Evolutionary conservation across 1,140 invertebrate genomes (phyloP).

Genomic region (Vollenhovia emeryi): DNA sequence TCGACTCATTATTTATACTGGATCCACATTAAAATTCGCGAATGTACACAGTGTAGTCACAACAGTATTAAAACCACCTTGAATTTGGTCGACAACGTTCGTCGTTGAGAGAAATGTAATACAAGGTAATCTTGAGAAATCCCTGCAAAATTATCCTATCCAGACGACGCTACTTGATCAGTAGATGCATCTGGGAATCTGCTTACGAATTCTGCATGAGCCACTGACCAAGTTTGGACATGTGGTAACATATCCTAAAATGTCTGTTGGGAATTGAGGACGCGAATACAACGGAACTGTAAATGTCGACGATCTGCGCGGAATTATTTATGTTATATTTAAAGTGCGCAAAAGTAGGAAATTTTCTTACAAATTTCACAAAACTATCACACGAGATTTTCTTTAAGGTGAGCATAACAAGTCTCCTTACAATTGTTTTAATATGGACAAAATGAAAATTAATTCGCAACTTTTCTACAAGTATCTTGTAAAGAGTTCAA

Average conservation of each 20-base stretch:
- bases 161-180: background rate
- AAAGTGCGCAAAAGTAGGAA: background rate
- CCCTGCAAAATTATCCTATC: background rate
- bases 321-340: slow-evolving; percentile 3
- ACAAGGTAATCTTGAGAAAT: background rate
- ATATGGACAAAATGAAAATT: background rate
- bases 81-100: background rate
- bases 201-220: slow-evolving; percentile 12
- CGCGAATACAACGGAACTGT: background rate
- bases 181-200: background rate
- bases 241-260: slow-evolving; percentile 9
- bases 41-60: background rate
- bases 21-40: background rate
- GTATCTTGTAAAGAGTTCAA: background rate
- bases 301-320: background rate
- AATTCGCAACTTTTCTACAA: background rate
- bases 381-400: background rate
- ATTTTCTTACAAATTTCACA: background rate
- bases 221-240: background rate
- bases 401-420: background rate
- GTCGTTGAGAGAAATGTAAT: background rate
- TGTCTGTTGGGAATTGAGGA: slow-evolving; percentile 17
- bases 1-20: background rate
- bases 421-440: background rate
- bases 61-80: background rate